phyloP scores from a whole-genome alignment of 2,113 vertebrate genomes.

The Zeus faber region DNA sequence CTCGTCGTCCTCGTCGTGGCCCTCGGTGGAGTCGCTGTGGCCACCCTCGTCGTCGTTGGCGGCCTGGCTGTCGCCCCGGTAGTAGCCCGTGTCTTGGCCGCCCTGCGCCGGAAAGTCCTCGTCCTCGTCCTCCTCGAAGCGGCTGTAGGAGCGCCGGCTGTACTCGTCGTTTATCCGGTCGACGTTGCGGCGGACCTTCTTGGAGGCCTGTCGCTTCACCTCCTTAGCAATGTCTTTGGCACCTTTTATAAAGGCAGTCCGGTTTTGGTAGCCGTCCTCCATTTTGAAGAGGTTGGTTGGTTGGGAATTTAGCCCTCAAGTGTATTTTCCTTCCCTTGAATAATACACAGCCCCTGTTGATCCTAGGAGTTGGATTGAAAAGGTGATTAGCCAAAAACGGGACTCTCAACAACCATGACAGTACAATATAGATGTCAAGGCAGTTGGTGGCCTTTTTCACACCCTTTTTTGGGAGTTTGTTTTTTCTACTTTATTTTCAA shows the following conservation, averaged over 20 bases:
- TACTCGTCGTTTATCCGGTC: constrained; percentile 89
- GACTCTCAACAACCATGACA: too few species aligned
- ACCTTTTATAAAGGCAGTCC: constrained; percentile 92
- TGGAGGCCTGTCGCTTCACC: constrained; percentile 87
- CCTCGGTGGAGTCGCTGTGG: constrained; percentile 94
- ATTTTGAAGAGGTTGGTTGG: constrained; percentile 63
- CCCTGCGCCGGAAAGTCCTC: constrained; percentile 81
- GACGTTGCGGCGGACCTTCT: constrained; percentile 88
- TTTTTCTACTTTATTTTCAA: too few species aligned
- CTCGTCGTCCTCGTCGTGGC: constrained; percentile 95
- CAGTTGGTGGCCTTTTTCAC: too few species aligned
- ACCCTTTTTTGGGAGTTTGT: too few species aligned
- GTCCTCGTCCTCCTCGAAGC: constrained; percentile 92
- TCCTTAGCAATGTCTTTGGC: constrained; percentile 98
- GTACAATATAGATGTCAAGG: too few species aligned
- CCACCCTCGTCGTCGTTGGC: constrained; percentile 83
- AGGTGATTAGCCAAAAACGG: too few species aligned
- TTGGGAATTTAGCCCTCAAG: too few species aligned
- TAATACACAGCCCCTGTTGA: too few species aligned
- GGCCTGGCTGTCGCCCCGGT: constrained; percentile 82
- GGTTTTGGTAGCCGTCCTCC: constrained; percentile 87
- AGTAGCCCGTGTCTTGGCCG: constrained; percentile 78
- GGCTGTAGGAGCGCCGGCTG: constrained; percentile 88
- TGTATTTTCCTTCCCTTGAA: too few species aligned
- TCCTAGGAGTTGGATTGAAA: too few species aligned